A percentile compares a stretch with the other conserved stretches of the same genome.
Conservation (phyloP, 2,113 vertebrate species). For the Pomatorhinus ruficollis region DNA sequence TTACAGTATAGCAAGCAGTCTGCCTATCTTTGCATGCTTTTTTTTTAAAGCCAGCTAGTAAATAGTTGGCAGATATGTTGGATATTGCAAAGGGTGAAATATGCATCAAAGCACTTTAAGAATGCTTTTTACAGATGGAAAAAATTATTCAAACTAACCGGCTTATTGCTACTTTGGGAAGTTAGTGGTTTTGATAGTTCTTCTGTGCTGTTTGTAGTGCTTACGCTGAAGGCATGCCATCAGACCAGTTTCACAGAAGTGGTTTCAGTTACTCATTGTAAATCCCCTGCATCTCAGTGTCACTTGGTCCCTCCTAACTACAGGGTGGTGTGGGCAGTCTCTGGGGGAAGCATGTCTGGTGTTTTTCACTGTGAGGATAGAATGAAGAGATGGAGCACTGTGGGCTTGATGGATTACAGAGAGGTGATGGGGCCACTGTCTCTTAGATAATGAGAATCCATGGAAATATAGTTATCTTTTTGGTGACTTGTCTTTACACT, state of each 20-base stretch:
- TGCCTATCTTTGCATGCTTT: background rate
- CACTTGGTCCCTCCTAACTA: background rate
- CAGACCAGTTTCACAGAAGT: background rate
- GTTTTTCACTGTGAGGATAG: background rate
- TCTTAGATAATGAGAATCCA: background rate
- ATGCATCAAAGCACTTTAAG: background rate
- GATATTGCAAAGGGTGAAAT: background rate
- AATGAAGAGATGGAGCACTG: background rate
- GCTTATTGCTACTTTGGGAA: background rate
- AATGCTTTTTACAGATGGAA: background rate
- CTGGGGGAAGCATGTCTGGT: background rate
- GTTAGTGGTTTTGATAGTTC: background rate
- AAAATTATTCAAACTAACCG: background rate
- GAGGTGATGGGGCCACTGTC: rapidly evolving
- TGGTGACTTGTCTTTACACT: background rate
- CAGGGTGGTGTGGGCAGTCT: background rate
- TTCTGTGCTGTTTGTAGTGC: background rate
- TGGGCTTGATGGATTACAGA: background rate
- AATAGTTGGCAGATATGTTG: background rate
- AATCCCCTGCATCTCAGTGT: background rate
- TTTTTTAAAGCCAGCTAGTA: background rate
- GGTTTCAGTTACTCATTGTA: background rate
- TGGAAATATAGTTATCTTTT: background rate
- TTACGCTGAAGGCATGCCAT: background rate
- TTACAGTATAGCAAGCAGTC: background rate